Evolutionary conservation across 2,113 vertebrate genomes (phyloP).

Genomic region (Platichthys flesus): DNA sequence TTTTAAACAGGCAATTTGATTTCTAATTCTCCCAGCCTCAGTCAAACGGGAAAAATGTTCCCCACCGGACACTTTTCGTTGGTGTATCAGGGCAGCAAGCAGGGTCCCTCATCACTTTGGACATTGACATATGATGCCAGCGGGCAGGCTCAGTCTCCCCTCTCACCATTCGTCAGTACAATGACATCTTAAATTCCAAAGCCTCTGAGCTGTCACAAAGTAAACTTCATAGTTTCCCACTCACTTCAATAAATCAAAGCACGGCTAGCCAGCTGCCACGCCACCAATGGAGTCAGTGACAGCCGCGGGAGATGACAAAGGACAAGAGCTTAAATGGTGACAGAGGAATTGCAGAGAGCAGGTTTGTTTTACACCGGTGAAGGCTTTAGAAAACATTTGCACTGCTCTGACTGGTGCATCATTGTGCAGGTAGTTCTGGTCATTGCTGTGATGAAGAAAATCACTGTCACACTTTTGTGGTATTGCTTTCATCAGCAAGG

Average conservation of each 20-base stretch:
- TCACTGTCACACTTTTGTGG: neutral
- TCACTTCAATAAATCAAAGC: slow-evolving; percentile 77
- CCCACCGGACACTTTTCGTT: slow-evolving; percentile 20
- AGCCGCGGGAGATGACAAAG: slow-evolving; percentile 24
- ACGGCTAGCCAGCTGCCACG: slow-evolving; percentile 38
- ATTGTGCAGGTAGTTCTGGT: neutral
- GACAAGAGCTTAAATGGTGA: slow-evolving; percentile 28
- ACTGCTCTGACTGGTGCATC: neutral
- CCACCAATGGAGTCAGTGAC: slow-evolving; percentile 39
- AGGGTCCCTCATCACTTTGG: slow-evolving; percentile 74
- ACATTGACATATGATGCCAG: slow-evolving; percentile 79
- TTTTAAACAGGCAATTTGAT: slow-evolving; percentile 14
- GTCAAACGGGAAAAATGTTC: slow-evolving; percentile 13
- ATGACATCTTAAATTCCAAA: slow-evolving; percentile 80
- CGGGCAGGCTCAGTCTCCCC: slow-evolving; percentile 61
- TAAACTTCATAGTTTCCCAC: slow-evolving; percentile 77
- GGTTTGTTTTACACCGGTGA: neutral
- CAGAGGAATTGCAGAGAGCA: slow-evolving; percentile 32
- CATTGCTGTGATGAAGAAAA: neutral
- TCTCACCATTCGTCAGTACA: slow-evolving; percentile 78
- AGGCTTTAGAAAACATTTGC: neutral
- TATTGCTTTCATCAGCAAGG: neutral
- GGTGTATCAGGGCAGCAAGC: slow-evolving; percentile 30
- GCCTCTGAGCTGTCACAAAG: slow-evolving; percentile 79
- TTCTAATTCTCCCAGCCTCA: slow-evolving; percentile 14